Base-by-base conservation (phyloP, 1,140 invertebrate genomes). In the Bradysia coprophila region DNA sequence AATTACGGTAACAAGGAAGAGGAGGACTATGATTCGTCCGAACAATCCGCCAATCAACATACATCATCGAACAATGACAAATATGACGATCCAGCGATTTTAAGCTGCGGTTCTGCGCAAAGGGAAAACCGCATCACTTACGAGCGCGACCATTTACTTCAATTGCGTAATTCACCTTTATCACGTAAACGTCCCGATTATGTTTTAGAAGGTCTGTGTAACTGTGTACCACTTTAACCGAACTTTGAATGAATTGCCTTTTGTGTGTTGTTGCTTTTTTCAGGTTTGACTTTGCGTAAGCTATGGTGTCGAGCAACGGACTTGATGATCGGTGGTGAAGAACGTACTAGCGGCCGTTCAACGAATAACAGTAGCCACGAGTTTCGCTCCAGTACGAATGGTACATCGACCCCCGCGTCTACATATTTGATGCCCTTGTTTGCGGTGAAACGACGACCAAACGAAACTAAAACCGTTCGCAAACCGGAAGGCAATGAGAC, bases 381-480 rank as follows among this genome's bases (percentile, higher is more conserved):
- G 8, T 20, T 11, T 18, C 15, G 9, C 22, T 22, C 15, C 4
- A 21, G 21, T 11, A 21, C 15, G 13, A 24, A 21, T 5, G 13
- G 10, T 4, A 6, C 40, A 24, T 24, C 22, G 22, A n/a, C 38
- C 13, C 3, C 21, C 13, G 18, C 57, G 5, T 56, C 55, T n/a
- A 50, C 57, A 1, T 54, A 59, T 49, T 51, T 60, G 44, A 57
- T 60, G 57, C 57, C 57, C 20, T 55, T 55, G 9, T 60, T 60
- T 52, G 36, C 36, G 18, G 53, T 48, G 0, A 60, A 60, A 31
- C 47, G 49, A 8, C 51, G 54, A 4, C 49, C 53, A 15, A 44
- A 45, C 1, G 34, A 42, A 24, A 20, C 42, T 22, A 33, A 37
- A 31, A 38, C 40, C 8, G 28, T 34, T 18, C 33, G 15, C 4